Base-by-base conservation (phyloP, 2,888 invertebrate genomes). In the Eucriotettix oculatus region DNA sequence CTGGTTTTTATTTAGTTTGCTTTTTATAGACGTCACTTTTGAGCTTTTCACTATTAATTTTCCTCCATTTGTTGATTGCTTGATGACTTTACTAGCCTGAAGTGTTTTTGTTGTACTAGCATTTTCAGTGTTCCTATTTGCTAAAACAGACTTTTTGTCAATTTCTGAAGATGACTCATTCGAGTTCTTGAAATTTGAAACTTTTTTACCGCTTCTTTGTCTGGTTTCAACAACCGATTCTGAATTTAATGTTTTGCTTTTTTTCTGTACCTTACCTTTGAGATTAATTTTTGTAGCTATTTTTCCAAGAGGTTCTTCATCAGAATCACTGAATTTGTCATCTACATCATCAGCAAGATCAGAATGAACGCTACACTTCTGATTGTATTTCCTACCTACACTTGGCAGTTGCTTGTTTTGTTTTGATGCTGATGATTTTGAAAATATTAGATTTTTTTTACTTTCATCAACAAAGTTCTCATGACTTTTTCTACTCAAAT, bases 241-340 rank as follows among this genome's bases (percentile, higher is more conserved):
- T 29, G 29, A 29, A 29, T 29, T 29, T 29, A 7, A 29, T 29
- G 7, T 7, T 29, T 29, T 29, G 29, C 29, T 29, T 29, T 29
- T 29, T 29, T 29, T 29, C 29, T 29, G 29, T 29, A 29, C 29
- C 7, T 29, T 29, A 29, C 29, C 29, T 29, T 29, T 29, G 29
- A 29, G 29, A 29, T 29, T 29, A 29, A 29, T 56, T 57, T 62
- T 60, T 44, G 62, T 48, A 10, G 76, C 76, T 40, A 81, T 71
- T 67, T 82, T 78, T 60, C 80, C 80, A 58, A 84, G 67, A 11
- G 82, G 82, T 68, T 84, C 84, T 66, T 84, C 84, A 66, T 84
- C 84, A 1, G 83, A 83, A 68, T 83, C 83, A 66, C 78, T 79
- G 62, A 80, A 81, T 65, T 74, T 78, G 10, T 64, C 63, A 40